Conservation (phyloP, 1,140 invertebrate genomes). For the Cyrtorhinus lividipennis region DNA sequence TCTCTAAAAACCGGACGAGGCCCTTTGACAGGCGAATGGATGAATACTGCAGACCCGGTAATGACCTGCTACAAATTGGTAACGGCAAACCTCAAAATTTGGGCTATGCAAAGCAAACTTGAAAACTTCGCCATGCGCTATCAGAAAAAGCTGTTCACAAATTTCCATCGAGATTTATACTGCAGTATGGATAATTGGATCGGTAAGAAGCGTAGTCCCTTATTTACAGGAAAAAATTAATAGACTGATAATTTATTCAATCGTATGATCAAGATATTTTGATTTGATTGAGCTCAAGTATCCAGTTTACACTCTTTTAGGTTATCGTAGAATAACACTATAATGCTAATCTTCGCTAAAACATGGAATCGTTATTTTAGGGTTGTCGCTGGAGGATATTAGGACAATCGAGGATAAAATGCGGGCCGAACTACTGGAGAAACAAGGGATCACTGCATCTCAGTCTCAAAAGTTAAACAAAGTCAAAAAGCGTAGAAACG, state of each 20-base stretch:
- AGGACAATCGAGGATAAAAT: constrained; percentile 3
- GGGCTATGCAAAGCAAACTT: constrained; percentile 8
- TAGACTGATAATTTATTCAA: too few species aligned
- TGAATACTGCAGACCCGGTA: background rate
- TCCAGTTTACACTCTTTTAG: too few species aligned
- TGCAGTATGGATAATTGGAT: constrained; percentile 16
- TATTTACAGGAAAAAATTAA: too few species aligned
- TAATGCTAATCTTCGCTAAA: too few species aligned
- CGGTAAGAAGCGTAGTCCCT: too few species aligned
- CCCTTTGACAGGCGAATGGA: constrained; percentile 73
- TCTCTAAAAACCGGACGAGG: constrained; percentile 85
- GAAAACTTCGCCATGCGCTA: constrained; percentile 4
- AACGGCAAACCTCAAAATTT: constrained; percentile 12
- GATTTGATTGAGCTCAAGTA: too few species aligned
- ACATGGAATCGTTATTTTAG: too few species aligned
- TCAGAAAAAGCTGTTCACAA: constrained; percentile 6
- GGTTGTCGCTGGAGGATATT: background rate
- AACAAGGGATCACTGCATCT: too few species aligned
- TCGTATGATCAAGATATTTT: too few species aligned
- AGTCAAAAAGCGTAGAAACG: too few species aligned
- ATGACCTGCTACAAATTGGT: constrained; percentile 20
- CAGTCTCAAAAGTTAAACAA: too few species aligned
- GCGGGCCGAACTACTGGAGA: constrained; percentile 22
- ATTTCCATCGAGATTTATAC: background rate
- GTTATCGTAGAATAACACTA: too few species aligned